Conservation (phyloP, 2,888 invertebrate genomes). For the Dicyrtomina minuta region DNA sequence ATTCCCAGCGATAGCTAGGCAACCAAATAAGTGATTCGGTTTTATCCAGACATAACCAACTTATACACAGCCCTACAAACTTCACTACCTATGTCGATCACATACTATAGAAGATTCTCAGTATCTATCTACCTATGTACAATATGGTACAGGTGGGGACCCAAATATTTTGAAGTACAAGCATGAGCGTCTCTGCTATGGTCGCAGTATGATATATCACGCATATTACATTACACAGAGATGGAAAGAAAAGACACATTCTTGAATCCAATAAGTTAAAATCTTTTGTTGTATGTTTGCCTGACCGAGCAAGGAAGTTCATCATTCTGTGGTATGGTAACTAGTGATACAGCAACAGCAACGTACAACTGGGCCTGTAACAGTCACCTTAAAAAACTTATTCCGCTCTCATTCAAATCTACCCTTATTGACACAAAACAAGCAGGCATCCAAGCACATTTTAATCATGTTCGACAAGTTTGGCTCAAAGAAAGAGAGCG, state of each 20-base stretch:
- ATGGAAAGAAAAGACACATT: conserved; percentile 5
- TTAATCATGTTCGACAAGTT: conserved; percentile 10
- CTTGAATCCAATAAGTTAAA: conserved; percentile 6
- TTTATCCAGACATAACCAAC: no score
- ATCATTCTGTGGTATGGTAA: conserved; percentile 13
- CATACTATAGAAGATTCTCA: no score
- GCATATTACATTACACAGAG: no score
- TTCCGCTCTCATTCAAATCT: conserved; percentile 14
- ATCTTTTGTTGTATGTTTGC: conserved; percentile 10
- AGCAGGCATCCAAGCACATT: conserved; percentile 12
- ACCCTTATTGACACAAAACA: conserved; percentile 5
- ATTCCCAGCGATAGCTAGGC: not conserved
- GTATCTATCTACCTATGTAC: no score
- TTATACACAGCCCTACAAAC: no score
- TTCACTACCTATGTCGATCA: no score
- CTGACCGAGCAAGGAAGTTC: not conserved
- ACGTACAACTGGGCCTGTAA: not conserved
- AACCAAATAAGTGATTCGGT: no score
- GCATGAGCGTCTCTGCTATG: no score
- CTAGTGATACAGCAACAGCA: not conserved
- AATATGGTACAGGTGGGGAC: no score
- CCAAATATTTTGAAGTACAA: no score
- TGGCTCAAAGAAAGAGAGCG: conserved; percentile 17
- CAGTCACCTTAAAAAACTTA: conserved; percentile 2
- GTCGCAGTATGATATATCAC: no score